Conservation (phyloP, 2,113 vertebrate species). For the Astatotilapia flaviijosephi region DNA sequence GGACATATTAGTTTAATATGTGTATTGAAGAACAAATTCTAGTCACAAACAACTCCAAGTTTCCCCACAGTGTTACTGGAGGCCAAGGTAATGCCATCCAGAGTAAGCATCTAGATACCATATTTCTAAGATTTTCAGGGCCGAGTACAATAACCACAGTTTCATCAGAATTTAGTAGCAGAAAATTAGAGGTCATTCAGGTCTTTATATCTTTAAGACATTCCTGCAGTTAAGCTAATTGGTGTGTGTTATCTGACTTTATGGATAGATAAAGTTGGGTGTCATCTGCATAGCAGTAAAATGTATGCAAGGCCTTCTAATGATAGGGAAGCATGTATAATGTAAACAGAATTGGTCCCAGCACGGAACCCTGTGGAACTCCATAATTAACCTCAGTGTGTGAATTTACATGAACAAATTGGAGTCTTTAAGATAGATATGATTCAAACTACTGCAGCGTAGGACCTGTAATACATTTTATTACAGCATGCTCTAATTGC, state of each 20-base stretch:
- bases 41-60: neutral
- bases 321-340: neutral
- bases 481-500: neutral
- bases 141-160: neutral
- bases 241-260: neutral
- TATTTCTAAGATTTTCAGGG: neutral
- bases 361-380: neutral
- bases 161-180: neutral
- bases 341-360: neutral
- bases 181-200: neutral
- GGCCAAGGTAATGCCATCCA: neutral
- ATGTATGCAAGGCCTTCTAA: neutral
- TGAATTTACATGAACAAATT: neutral
- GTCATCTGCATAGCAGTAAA: neutral
- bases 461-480: neutral
- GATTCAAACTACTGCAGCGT: neutral
- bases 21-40: neutral
- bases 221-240: neutral
- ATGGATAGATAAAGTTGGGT: neutral
- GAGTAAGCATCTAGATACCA: neutral
- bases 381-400: neutral
- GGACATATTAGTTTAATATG: neutral
- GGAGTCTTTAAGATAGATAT: neutral
- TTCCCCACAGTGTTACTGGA: neutral
- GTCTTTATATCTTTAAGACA: neutral